Evolutionary conservation across 2,888 invertebrate species (phyloP).

Genomic region (Cosmia pyralina): DNA sequence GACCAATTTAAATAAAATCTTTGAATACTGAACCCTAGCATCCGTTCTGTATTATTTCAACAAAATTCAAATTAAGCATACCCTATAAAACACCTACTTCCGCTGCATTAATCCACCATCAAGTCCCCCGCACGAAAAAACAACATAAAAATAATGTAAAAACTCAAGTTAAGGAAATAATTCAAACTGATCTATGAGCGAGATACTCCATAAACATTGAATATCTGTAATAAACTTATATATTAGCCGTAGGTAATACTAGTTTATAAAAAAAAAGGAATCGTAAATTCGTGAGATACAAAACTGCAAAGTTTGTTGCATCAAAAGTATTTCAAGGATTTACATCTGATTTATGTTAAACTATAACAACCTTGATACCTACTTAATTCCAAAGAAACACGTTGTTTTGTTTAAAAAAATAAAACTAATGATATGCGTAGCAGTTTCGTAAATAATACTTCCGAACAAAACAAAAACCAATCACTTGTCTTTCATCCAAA

Average conservation of each 20-base stretch:
- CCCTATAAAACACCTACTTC: constrained; percentile 11
- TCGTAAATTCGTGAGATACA: neutral
- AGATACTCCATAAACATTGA: constrained; percentile 30
- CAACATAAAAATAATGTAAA: constrained; percentile 22
- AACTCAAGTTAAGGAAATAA: constrained; percentile 20
- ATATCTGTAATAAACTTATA: constrained; percentile 15
- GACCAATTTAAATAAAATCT: neutral
- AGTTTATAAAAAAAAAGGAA: constrained; percentile 28
- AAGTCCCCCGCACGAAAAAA: neutral
- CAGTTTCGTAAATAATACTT: constrained; percentile 12
- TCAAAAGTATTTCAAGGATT: constrained; percentile 14
- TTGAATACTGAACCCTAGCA: neutral
- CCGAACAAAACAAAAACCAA: constrained; percentile 7
- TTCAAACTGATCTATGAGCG: constrained; percentile 26
- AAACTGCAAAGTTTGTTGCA: constrained; percentile 12
- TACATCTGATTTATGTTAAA: constrained; percentile 42
- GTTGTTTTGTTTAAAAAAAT: constrained; percentile 19
- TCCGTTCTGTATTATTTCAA: neutral
- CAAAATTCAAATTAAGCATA: constrained; percentile 14
- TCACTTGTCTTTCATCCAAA: neutral
- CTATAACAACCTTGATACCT: constrained; percentile 48
- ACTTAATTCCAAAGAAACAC: constrained; percentile 5
- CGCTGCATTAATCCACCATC: constrained; percentile 15
- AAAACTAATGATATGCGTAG: neutral
- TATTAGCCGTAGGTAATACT: neutral